Conservation (phyloP, 2,113 vertebrate species). For the Psilopsiagon aurifrons region DNA sequence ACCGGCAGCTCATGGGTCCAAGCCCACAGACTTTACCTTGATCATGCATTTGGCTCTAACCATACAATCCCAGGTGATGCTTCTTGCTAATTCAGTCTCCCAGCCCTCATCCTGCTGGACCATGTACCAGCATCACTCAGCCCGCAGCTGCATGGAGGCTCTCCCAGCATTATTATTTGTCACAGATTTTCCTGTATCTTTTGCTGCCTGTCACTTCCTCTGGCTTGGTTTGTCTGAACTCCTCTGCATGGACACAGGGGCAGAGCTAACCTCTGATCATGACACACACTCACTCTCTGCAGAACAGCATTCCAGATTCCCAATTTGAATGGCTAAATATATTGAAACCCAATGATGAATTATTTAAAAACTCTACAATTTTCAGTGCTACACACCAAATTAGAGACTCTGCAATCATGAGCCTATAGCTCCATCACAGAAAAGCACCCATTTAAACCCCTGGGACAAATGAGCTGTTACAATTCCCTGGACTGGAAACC, state of each 20-base stretch:
- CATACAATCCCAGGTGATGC: background rate
- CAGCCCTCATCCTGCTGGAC: background rate
- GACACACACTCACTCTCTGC: background rate
- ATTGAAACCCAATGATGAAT: constrained; percentile 12
- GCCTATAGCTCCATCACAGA: background rate
- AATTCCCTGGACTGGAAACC: constrained; percentile 32
- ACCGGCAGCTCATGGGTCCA: background rate
- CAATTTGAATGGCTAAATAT: constrained; percentile 29
- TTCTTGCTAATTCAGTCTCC: background rate
- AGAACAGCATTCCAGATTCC: background rate
- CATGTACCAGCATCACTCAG: background rate
- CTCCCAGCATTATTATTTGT: background rate
- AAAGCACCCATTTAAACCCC: background rate
- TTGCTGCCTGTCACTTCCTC: constrained; percentile 7
- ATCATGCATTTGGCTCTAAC: background rate
- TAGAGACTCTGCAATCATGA: background rate
- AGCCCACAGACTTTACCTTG: background rate
- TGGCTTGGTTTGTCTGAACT: background rate
- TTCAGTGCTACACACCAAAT: background rate
- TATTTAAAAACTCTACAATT: constrained; percentile 33
- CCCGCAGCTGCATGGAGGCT: background rate
- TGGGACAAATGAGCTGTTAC: constrained; percentile 11
- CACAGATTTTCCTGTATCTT: background rate
- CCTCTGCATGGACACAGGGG: background rate
- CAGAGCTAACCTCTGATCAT: constrained; percentile 8